Evolutionary conservation across 2,113 vertebrate genomes (phyloP).

Genomic region (Hippotragus niger): DNA sequence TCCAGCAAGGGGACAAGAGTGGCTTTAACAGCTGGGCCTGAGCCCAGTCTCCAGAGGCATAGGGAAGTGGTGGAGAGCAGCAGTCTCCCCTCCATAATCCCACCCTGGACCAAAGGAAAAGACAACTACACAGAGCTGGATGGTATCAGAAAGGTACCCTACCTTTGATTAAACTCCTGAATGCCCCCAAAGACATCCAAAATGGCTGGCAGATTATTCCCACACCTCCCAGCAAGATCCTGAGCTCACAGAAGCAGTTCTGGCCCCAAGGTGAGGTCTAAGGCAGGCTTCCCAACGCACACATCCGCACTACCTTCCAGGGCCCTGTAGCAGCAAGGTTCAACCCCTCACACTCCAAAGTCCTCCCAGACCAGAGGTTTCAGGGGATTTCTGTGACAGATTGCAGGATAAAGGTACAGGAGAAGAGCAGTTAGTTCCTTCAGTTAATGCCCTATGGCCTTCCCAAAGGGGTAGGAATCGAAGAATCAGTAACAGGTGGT

Average conservation of each 20-base stretch:
- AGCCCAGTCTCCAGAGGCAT: background rate
- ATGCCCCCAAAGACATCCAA: background rate
- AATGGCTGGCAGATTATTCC: background rate
- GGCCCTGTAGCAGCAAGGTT: background rate
- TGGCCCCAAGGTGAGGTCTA: background rate
- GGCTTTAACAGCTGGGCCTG: background rate
- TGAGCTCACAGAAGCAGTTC: background rate
- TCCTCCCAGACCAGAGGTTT: background rate
- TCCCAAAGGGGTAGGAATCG: background rate
- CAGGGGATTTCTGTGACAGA: slow-evolving; percentile 8
- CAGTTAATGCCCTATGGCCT: slow-evolving; percentile 20
- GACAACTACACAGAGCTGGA: background rate
- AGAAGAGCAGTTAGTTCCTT: background rate
- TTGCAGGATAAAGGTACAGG: background rate
- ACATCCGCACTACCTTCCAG: background rate
- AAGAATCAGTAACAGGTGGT: background rate
- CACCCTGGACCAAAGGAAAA: background rate
- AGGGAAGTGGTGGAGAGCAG: background rate
- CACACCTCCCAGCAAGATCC: background rate
- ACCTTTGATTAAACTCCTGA: slow-evolving; percentile 5
- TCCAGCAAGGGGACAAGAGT: background rate
- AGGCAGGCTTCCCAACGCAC: background rate
- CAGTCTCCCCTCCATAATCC: background rate
- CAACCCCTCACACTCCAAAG: background rate
- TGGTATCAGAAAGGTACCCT: background rate